phyloP scores from a whole-genome alignment of 1,140 invertebrate genomes.

The Mamestra configurata region DNA sequence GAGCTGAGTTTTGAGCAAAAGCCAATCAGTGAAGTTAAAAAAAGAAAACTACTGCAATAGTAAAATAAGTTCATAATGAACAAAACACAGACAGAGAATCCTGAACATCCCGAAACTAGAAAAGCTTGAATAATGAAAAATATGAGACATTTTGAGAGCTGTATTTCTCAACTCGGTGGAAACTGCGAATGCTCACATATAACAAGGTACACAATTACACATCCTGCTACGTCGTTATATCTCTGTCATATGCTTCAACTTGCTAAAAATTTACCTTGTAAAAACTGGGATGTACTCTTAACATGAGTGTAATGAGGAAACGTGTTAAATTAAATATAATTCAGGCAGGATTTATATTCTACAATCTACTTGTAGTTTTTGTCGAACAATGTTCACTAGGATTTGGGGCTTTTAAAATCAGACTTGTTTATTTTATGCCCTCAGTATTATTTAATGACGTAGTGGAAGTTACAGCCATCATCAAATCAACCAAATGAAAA shows the following conservation, averaged over 20 bases:
- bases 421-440: no score
- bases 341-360: neutral
- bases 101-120: neutral
- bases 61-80: neutral
- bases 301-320: neutral
- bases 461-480: no score
- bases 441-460: no score
- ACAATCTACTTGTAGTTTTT: no score
- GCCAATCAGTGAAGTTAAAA: neutral
- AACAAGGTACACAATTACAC: slow-evolving; percentile 1
- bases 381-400: no score
- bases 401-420: no score
- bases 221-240: neutral
- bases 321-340: neutral
- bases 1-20: neutral
- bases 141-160: neutral
- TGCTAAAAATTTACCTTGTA: no score
- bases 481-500: no score
- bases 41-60: neutral
- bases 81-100: neutral
- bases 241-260: neutral
- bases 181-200: neutral
- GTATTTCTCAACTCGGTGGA: neutral
- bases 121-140: neutral
- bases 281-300: neutral